Conservation (phyloP, 2,113 vertebrate genomes). For the Cynocephalus volans region DNA sequence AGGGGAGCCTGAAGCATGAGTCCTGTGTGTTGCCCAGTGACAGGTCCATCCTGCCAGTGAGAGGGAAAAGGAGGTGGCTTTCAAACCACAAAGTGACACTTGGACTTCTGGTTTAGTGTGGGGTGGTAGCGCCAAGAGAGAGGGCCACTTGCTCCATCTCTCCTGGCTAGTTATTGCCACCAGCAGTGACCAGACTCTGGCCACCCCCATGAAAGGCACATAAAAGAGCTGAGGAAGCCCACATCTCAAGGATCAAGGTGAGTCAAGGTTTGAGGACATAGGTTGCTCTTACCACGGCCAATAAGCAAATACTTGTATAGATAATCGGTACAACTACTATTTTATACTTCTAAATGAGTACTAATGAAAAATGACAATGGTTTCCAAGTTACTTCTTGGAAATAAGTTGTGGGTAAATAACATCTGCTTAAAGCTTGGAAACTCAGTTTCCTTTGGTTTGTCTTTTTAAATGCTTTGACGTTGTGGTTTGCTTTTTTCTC, state of each 20-base stretch:
- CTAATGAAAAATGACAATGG: background rate
- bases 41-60: background rate
- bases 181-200: background rate
- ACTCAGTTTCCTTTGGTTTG: constrained; percentile 72
- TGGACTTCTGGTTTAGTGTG: background rate
- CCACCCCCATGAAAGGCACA: background rate
- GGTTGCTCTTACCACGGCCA: background rate
- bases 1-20: background rate
- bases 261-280: background rate
- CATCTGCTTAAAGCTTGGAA: constrained; percentile 66
- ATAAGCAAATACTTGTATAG: background rate
- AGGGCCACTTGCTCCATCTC: background rate
- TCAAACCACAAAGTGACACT: background rate
- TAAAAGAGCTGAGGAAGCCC: background rate
- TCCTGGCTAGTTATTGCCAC: background rate
- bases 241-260: background rate
- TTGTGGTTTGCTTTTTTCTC: constrained; percentile 68
- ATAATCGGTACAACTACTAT: fast-evolving
- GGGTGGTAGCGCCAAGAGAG: background rate
- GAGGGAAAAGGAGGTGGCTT: background rate
- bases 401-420: constrained; percentile 63
- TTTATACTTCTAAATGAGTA: background rate
- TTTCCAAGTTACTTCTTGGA: constrained; percentile 69
- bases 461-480: constrained; percentile 69
- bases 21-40: background rate